Base-by-base conservation (phyloP, 2,113 vertebrate species). In the Elanus axillaris region DNA sequence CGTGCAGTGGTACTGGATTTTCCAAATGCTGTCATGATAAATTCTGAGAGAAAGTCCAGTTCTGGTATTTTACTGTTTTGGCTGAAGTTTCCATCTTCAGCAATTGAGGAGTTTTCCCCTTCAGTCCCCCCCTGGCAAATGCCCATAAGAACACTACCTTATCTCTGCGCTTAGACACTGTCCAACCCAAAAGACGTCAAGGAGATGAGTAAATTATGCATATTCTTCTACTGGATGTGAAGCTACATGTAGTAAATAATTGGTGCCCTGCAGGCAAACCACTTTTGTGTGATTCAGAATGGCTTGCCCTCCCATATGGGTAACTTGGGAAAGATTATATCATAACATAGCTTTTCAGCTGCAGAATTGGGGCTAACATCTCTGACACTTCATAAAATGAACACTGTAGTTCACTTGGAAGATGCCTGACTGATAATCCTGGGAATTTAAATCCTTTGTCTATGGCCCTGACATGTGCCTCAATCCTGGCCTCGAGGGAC, bases 181-280 rank as follows among this genome's bases (percentile, higher is more conserved):
- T 86, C 89, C 86, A 89, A 86, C 69, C 93, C 72, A 79, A 93
- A 96, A 97, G 90, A 97, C 62, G 38, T 96, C 96, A 97, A 90
- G 75, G 72, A 94, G 93, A 90, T 93, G 84, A 96, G 84, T 97
- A 97, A 97, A 93, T 97, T 80, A 93, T 94, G 92, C 89, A 77
- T 95, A 60, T 93, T 93, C 95, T 91, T 94, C 94, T 91, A 34
- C 71, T 94, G 92, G 90, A 96, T 95, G 95, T 98, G 97, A 97
- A 97, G 68, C 94, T 97, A 97, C 96, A 93, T 75, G 96, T 78
- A 92, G 94, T 91, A 93, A 96, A 96, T 97, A 98, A 97, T 96
- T 93, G 93, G 77, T 93, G 95, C 95, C 97, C 95, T 91, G 86
- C 86, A 95, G 97, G 94, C 95, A 95, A 89, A 94, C 71, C 76